Conservation (phyloP, 2,113 vertebrate genomes). For the Bombycilla garrulus region DNA sequence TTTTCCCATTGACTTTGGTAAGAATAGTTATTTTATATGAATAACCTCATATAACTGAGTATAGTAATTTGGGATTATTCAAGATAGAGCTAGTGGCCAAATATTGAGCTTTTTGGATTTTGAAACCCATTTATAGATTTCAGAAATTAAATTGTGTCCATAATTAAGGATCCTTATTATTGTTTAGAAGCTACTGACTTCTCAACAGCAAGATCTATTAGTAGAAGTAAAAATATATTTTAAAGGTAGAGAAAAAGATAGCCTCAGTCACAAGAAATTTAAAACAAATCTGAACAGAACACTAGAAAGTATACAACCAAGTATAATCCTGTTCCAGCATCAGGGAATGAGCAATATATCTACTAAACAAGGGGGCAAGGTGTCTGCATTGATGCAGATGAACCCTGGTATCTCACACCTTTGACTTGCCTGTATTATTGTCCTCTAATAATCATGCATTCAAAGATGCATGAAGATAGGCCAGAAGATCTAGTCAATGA, state of each 20-base stretch:
- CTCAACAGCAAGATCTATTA: not conserved
- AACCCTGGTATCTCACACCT: not conserved
- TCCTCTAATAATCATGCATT: not conserved
- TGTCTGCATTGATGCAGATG: not conserved
- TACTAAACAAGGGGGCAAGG: not conserved
- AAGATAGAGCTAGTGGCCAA: not conserved
- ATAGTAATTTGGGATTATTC: not conserved
- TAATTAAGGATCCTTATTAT: not conserved
- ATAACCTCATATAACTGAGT: not conserved
- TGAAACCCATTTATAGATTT: not conserved
- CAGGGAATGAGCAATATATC: not conserved
- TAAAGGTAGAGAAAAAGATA: not conserved
- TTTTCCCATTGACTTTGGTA: not conserved
- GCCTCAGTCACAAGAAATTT: not conserved
- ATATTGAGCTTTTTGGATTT: not conserved
- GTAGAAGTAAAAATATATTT: not conserved
- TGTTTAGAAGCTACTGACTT: not conserved
- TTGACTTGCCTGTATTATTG: not conserved
- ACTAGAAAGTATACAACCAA: not conserved
- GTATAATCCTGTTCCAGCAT: not conserved
- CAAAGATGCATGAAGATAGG: not conserved
- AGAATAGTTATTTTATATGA: not conserved
- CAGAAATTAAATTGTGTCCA: not conserved
- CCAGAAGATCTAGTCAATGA: not conserved
- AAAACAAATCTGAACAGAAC: not conserved